Evolutionary conservation across 2,888 invertebrate genomes (phyloP).

Genomic region (Philaethria dido): DNA sequence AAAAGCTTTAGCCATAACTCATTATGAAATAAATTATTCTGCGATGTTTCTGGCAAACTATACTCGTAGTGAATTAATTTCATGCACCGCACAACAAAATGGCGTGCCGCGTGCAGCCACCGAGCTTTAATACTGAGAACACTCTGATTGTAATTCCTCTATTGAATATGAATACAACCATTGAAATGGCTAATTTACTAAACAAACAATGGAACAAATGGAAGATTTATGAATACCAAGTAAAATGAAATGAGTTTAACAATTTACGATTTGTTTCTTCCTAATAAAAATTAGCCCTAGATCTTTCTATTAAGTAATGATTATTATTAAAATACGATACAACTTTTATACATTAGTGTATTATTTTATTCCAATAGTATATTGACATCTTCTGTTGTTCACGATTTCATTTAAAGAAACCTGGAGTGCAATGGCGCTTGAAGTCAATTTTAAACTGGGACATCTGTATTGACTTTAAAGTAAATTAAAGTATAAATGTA

Average conservation of each 20-base stretch:
- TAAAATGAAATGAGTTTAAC: neutral
- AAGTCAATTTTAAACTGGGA: neutral
- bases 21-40: slow-evolving; percentile 11
- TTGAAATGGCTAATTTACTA: slow-evolving; percentile 3
- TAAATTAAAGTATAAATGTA: neutral
- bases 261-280: neutral
- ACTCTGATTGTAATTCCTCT: neutral
- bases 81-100: slow-evolving; percentile 29
- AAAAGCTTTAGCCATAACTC: neutral
- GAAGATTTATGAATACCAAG: neutral
- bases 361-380: slow-evolving; percentile 4
- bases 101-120: slow-evolving; percentile 29
- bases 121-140: slow-evolving; percentile 11
- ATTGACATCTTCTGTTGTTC: neutral
- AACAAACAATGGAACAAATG: neutral
- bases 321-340: too few relatives aligned
- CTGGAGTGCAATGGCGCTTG: slow-evolving; percentile 3
- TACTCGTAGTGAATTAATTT: slow-evolving; percentile 6
- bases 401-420: slow-evolving; percentile 1
- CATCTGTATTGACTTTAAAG: neutral
- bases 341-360: neutral
- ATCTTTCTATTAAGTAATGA: neutral
- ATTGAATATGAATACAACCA: slow-evolving; percentile 7
- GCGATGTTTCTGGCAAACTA: neutral
- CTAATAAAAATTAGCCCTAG: neutral